phyloP scores from a whole-genome alignment of 2,888 invertebrate genomes.

The Latrodectus hesperus region DNA sequence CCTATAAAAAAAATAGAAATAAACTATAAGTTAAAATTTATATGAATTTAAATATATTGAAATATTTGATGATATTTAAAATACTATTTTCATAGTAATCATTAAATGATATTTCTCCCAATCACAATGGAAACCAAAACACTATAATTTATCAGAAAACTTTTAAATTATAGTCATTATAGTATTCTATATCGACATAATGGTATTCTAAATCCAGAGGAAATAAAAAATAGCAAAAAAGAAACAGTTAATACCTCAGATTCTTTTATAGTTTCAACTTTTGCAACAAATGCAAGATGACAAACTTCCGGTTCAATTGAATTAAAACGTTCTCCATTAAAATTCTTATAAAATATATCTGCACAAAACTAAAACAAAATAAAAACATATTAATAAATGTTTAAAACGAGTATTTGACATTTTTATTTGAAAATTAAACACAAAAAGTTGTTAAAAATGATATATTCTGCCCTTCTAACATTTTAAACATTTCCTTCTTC shows the following conservation, averaged over 20 bases:
- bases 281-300: conserved; percentile 95
- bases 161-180: neutral
- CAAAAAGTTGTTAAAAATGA: neutral
- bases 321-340: conserved; percentile 94
- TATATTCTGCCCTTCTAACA: too few relatives aligned
- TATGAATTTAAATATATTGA: too few relatives aligned
- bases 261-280: conserved; percentile 86
- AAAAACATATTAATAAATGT: neutral
- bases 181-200: neutral
- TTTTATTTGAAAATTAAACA: neutral
- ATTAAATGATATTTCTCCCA: too few relatives aligned
- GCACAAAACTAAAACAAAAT: conserved; percentile 81
- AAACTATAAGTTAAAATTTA: too few relatives aligned
- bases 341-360: conserved; percentile 92
- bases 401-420: neutral
- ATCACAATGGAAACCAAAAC: too few relatives aligned
- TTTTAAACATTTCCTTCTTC: too few relatives aligned
- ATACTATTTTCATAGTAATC: too few relatives aligned
- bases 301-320: conserved; percentile 94
- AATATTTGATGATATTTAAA: too few relatives aligned
- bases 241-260: conserved; percentile 77
- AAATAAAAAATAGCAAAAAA: conserved; percentile 43
- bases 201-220: neutral
- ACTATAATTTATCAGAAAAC: too few relatives aligned
- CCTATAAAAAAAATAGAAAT: conserved; percentile 71